Evolutionary conservation across 2,113 vertebrate genomes (phyloP), one percentile per base, ranked within the genome.

Genomic region (Boleophthalmus pectinirostris): DNA sequence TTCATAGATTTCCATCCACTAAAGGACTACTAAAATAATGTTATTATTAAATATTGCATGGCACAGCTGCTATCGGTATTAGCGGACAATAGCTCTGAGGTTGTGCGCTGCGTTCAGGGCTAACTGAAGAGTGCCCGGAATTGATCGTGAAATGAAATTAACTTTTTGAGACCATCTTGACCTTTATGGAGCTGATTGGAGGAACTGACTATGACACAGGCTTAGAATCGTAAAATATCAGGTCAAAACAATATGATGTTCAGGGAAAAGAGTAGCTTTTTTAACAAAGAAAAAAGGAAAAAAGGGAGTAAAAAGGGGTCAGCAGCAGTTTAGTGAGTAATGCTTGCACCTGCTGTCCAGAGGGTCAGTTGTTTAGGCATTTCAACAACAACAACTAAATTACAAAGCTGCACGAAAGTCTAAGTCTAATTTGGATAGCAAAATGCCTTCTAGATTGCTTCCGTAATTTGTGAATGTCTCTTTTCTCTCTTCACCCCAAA

Each of bases 1-100:
- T 45, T 76, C 45, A 82, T 72, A 58, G 73, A 70, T 72, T 64
- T 58, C 45, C 49, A 61, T 33, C 14, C 3, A 53, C 29, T 45
- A 61, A 16, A 23, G 25, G 20, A 43, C 14, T 65, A 23, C 33
- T 61, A 25, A 49, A 49, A 58, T 25, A n/a, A 47, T 16, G 63
- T 10, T 54, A 54, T 61, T 33, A 35, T 45, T 46, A 33, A 54
- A 25, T 43, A 54, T 10, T 77, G 66, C 66, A 5, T n/a, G 67
- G 72, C 38, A 35, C 53, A 77, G 78, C 65, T 82, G 68, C 74
- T 51, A 45, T 76, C 72, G 68, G 21, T 70, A 35, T 69, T 46
- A 21, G 54, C 45, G 45, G 69, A 78, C 3, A 64, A 64, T 64
- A 12, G 20, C 6, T 0, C 3, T 9, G 20, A 13, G 16, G 4